phyloP scores from a whole-genome alignment of 2,797 vertebrate genomes.

The Rhinatrema bivittatum region DNA sequence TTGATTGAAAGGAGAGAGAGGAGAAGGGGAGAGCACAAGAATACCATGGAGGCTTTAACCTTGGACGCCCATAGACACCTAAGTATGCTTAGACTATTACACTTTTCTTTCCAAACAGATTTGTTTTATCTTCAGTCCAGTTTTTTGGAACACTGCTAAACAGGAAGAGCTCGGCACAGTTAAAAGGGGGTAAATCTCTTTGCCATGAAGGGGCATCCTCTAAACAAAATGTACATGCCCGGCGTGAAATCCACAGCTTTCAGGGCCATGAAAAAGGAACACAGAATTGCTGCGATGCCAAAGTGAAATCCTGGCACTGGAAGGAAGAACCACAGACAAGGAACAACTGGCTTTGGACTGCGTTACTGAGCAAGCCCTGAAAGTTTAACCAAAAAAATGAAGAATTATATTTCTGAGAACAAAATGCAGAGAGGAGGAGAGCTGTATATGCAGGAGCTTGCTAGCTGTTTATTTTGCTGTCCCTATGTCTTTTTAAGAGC shows the following conservation, averaged over 20 bases:
- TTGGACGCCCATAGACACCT: conserved; percentile 56
- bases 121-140: conserved; percentile 8
- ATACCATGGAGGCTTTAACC: conserved; percentile 57
- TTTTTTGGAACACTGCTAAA: conserved; percentile 15
- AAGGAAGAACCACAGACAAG: not conserved
- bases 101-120: conserved; percentile 14
- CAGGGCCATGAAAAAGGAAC: not conserved
- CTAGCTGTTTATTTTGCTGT: too few species aligned
- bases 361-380: not conserved
- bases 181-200: conserved; percentile 1
- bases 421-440: too few species aligned
- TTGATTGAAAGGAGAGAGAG: conserved; percentile 67
- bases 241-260: not conserved
- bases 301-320: conserved; percentile 1
- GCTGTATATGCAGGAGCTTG: too few species aligned
- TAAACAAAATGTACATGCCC: conserved; percentile 4
- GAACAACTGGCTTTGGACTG: not conserved
- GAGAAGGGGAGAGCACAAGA: conserved; percentile 61
- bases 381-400: conserved; percentile 1
- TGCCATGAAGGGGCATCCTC: conserved; percentile 9
- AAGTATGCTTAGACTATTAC: conserved; percentile 20
- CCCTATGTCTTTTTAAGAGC: too few species aligned
- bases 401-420: conserved; percentile 2
- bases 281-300: not conserved
- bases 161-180: conserved; percentile 5